Evolutionary conservation across 1,140 invertebrate genomes (phyloP), one percentile per base, ranked within the genome.

Genomic region (Bicyclus anynana): DNA sequence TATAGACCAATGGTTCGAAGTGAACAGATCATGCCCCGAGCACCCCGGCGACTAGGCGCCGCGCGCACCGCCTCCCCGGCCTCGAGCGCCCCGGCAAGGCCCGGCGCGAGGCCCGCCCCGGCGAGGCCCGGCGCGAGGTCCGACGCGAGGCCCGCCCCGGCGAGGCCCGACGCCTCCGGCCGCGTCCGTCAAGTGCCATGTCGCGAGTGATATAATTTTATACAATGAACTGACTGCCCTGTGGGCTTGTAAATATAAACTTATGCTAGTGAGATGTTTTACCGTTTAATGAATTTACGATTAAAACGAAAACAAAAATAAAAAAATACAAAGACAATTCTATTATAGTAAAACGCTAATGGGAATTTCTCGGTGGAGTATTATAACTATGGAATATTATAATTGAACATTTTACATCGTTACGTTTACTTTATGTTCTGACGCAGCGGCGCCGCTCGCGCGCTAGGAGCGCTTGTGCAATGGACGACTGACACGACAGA

Each of bases 1-100:
- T 91, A 97, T 98, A 89, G 97, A 98, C 90, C 93, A 95, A 89
- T 98, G 97, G 97, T 98, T 98, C 91, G 95, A 98, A 91, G 95
- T 98, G 74, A 98, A 98, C 92, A 93, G 97, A 87, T 97, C 96
- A 66, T 99, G 97, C 91, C 97, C 97, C 26, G 97, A 98, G 89
- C 97, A 99, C 91, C 97, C 97, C 64, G 94, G 95, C 66, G 97
- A 98, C 91, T 97, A 94, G 93, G 91, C 89, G 54, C 57, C 56
- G 47, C 10, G 37, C 54, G 55, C 52, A 2, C 17, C 52, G 42
- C 37, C 59, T 53, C 35, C 0, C 29, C 2, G 10, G 29, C 29
- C 29, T 7, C 29, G 29, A 2, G 59, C 38, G 23, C 23, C 26
- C 17, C 51, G 47, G 23, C 23, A 12, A 16, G 40, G 40, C 48